These are phyloP conservation scores for Cataglyphis rosenhaueri DNA, from an alignment of 2,888 invertebrate genomes.

Conservation along the genomic window DNA sequence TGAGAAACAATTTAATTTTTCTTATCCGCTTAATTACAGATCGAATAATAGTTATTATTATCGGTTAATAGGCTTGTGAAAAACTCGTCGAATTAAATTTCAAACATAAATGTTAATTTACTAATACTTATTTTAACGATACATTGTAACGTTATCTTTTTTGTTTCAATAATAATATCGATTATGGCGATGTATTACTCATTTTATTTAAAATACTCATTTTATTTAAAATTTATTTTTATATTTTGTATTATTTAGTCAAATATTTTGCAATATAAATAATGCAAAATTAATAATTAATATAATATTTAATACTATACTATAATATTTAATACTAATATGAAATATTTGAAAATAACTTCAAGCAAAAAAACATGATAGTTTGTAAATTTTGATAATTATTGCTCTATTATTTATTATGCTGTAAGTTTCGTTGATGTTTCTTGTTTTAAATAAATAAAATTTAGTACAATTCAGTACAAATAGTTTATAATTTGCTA, in stretches of 20 bases:
- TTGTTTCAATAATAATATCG: not conserved
- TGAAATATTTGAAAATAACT: not conserved
- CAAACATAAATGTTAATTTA: not conserved
- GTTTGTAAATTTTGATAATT: not conserved
- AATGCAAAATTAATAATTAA: not conserved
- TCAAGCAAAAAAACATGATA: not conserved
- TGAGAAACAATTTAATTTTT: not conserved
- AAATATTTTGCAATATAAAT: not conserved
- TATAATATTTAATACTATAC: too few relatives aligned
- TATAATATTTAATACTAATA: not conserved
- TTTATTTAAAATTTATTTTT: slow-evolving; percentile 9
- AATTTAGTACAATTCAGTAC: not conserved
- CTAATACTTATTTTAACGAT: not conserved
- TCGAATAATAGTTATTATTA: slow-evolving; percentile 17
- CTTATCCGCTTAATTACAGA: not conserved
- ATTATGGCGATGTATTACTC: not conserved
- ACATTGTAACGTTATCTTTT: not conserved
- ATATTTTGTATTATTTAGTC: not conserved
- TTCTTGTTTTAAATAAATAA: not conserved
- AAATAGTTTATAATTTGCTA: not conserved
- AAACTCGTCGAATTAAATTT: not conserved
- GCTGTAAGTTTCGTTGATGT: not conserved
- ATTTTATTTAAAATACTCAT: not conserved
- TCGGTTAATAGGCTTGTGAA: not conserved
- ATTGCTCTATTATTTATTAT: not conserved